Conservation (phyloP, 2,888 invertebrate species). For the Ischnura elegans region DNA sequence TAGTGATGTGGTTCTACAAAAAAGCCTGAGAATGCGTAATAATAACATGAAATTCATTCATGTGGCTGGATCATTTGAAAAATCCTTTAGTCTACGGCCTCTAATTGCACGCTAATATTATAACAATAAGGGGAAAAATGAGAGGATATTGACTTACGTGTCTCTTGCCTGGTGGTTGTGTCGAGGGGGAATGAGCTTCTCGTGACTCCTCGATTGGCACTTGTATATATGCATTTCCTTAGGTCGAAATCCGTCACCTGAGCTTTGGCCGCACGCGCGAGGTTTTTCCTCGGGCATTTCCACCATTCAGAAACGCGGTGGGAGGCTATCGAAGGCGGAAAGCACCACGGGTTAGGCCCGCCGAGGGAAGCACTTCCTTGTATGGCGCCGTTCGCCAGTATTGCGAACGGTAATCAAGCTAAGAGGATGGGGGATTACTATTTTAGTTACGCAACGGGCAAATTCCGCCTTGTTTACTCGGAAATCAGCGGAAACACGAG, state of each 20-base stretch:
- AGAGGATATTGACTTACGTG: not conserved
- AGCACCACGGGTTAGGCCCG: not conserved
- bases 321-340: not conserved
- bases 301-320: not conserved
- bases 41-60: not conserved
- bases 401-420: not conserved
- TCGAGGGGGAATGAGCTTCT: not conserved
- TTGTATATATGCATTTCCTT: not conserved
- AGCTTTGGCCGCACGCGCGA: not conserved
- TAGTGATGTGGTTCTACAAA: too few relatives aligned
- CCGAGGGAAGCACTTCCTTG: not conserved
- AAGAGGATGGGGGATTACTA: not conserved
- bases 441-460: not conserved
- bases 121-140: not conserved
- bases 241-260: not conserved
- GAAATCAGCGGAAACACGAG: not conserved
- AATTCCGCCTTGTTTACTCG: not conserved
- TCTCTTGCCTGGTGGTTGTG: not conserved
- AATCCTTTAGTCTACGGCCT: not conserved
- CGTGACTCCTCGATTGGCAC: not conserved
- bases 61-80: not conserved
- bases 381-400: not conserved
- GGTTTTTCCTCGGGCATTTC: slow-evolving; percentile 8
- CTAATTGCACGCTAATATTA: not conserved
- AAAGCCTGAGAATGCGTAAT: not conserved